Evolutionary conservation across 1,140 invertebrate genomes (phyloP), one percentile per base, ranked within the genome.

Genomic region (Phenacoccus solenopsis): DNA sequence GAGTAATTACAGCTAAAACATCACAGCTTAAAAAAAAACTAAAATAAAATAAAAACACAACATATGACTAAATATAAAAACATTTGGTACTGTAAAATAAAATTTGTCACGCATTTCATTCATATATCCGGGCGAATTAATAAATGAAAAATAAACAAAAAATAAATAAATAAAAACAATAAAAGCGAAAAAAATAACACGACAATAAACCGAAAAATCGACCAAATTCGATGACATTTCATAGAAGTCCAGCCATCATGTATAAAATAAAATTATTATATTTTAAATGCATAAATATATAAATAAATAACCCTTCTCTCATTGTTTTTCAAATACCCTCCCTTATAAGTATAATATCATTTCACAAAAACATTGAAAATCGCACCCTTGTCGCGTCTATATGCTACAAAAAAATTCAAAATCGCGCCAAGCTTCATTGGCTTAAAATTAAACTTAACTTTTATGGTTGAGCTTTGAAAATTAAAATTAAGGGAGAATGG

Each of bases 11-110:
- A 64, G 25, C 59, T 64, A 64, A 64, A 64, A 64, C 59, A 64
- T 64, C 59, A 64, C 59, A 64, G 59, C 59, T 64, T 64, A 64
- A 64, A 64, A 64, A 24, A 64, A 64, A 64, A 16, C 4, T 24
- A 64, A 64, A 64, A 27, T 24, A 64, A 59, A 59, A 32, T 5
- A 16, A 64, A 25, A 27, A 64, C 25, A 64, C 25, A 64, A 27
- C 59, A 24, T 64, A 64, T 64, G 59, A 64, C 59, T 64, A 64
- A 64, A 64, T 64, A 64, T 24, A 64, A 64, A 27, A 64, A 64
- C 25, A 25, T 64, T 64, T 64, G 59, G 59, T 64, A 64, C 25
- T 64, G 59, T 25, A 25, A 64, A 27, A 64, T 64, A 25, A 25
- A 64, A 24, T 24, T 25, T 64, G 22, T 24, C 5, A 24, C n/a